Conservation (phyloP, 1,140 invertebrate genomes). For the Drosophila parvula region DNA sequence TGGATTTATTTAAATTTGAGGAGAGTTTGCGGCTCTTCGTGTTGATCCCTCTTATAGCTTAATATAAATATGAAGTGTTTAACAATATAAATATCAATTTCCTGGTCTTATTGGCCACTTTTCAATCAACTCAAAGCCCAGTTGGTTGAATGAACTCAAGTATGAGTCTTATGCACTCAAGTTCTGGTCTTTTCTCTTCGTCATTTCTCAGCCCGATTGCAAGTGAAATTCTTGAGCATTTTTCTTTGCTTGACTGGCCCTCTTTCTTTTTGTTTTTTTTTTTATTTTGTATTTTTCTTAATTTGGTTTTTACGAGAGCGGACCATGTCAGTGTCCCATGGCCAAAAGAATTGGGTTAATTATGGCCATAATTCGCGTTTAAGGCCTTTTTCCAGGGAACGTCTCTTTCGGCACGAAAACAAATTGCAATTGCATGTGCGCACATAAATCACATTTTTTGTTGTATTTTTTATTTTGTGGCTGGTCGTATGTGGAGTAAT, state of each 20-base stretch:
- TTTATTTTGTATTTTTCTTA: conserved; percentile 17
- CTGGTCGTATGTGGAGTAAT: conserved; percentile 23
- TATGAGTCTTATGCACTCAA: conserved; percentile 25
- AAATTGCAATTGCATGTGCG: conserved; percentile 73
- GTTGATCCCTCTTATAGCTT: neutral
- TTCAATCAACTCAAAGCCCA: conserved; percentile 2
- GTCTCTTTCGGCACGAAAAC: conserved; percentile 33
- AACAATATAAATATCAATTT: neutral
- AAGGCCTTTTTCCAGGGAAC: conserved; percentile 69
- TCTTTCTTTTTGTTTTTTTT: conserved; percentile 18
- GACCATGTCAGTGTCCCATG: conserved; percentile 44
- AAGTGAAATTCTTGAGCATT: conserved; percentile 64
- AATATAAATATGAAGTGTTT: neutral
- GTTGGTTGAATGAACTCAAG: conserved; percentile 64
- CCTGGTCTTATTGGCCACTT: neutral
- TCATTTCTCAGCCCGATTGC: conserved; percentile 40
- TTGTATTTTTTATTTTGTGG: conserved; percentile 11
- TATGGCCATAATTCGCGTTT: conserved; percentile 73
- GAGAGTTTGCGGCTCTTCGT: too few relatives aligned
- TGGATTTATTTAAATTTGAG: neutral
- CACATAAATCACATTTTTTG: conserved; percentile 61
- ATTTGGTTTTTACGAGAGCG: conserved; percentile 58
- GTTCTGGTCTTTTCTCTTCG: conserved; percentile 24
- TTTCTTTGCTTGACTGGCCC: conserved; percentile 33
- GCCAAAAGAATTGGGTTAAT: conserved; percentile 77